Base-by-base conservation (phyloP, 2,888 invertebrate genomes). In the Plusia festucae region DNA sequence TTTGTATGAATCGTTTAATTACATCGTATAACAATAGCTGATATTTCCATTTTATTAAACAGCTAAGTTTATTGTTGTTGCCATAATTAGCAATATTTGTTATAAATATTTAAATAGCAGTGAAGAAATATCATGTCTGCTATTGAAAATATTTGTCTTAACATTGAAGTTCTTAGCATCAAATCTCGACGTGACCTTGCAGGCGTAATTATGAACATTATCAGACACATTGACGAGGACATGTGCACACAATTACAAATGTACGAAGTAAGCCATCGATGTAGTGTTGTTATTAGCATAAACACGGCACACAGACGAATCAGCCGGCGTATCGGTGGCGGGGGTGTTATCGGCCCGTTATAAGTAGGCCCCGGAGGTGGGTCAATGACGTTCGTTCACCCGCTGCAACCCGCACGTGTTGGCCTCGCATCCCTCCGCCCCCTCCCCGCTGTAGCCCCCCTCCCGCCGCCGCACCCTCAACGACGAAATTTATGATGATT, bases 351-450 rank as follows among this genome's bases (percentile, higher is more conserved):
- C 93, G 84, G 85, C 85, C 84, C 88, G 81, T 74, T 87, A 85
- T 88, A 92, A 89, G 91, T 93, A 91, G 92, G 90, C 82, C 91
- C 86, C 87, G 79, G 82, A 94, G 94, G 88, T 94, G 93, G 94
- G 94, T 94, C 94, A 94, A 94, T 94, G 94, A 92, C 94, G 94
- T 93, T 94, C 94, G 89, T 93, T 92, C 88, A 94, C 93, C 93
- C 91, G 89, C 82, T 93, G 93, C 93, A 93, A 82, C 85, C 90
- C 89, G 90, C 93, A 92, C 93, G 93, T 92, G 93, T 84, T 88
- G 91, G 88, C 93, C 92, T 91, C 92, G 91, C 86, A 84, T 62
- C 80, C 82, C 81, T 72, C 78, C 72, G 68, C 74, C 65, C 64
- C 15, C 20, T 30, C 15, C 59, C 65, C 60, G 2, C 18, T 3